phyloP scores from a whole-genome alignment of 2,113 vertebrate genomes.

The Nesogale talazaci region DNA sequence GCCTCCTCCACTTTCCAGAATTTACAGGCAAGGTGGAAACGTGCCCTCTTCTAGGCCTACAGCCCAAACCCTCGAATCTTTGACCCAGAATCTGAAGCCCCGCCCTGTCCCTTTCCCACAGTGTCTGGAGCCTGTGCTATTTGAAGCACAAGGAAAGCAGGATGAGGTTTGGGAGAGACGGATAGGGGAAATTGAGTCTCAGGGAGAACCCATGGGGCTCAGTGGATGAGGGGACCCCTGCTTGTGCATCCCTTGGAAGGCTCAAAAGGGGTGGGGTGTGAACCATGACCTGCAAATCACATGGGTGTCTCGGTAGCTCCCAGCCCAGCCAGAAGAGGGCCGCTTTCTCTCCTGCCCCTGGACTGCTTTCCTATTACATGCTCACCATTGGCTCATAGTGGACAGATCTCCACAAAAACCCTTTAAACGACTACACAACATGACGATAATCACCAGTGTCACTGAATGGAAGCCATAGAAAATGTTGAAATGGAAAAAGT shows the following conservation, averaged over 20 bases:
- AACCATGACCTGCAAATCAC: neutral
- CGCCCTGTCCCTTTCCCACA: neutral
- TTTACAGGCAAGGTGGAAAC: neutral
- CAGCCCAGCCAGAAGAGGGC: neutral
- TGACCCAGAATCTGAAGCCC: neutral
- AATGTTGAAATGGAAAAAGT: neutral
- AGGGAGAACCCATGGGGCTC: neutral
- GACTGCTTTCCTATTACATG: neutral
- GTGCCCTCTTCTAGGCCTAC: neutral
- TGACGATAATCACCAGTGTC: neutral
- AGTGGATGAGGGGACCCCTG: neutral
- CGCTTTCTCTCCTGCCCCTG: neutral
- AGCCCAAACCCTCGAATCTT: neutral
- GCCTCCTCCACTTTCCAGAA: neutral
- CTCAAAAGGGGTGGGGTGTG: neutral
- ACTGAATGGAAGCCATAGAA: neutral
- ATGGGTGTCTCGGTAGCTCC: neutral
- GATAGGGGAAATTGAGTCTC: neutral
- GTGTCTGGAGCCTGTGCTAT: neutral
- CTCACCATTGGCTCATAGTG: neutral
- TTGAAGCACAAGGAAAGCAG: neutral
- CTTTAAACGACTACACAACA: neutral
- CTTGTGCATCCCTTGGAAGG: neutral
- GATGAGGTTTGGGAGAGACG: neutral
- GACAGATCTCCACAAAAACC: neutral